Evolutionary conservation across 2,113 vertebrate genomes (phyloP), one percentile per base, ranked within the genome.

Genomic region (Chauna torquata): DNA sequence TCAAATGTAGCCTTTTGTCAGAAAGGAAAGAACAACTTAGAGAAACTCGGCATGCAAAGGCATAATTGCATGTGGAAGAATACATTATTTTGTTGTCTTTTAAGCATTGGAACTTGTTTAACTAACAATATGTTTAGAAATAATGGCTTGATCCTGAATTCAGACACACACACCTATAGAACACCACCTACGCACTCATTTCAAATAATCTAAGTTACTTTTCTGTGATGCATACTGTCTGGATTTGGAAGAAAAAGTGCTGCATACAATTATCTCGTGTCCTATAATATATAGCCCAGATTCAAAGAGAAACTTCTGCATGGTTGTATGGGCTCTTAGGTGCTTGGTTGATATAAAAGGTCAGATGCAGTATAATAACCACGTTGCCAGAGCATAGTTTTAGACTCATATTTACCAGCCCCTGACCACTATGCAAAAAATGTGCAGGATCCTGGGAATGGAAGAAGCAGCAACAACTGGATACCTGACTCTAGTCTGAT

Each of bases 221-320:
- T 38, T 34, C 23, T 69, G 4, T 88, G 14, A 9, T 47, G 7
- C 19, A 9, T 18, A 6, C 20, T 4, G 68, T 45, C 16, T 10
- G 27, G 15, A 58, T 75, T 75, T 75, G 13, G 54, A 86, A 71
- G 45, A 22, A 13, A 49, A 22, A 45, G 62, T 70, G 11, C 6
- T 58, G 12, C 11, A 19, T 50, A 7, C 0, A 1, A 16, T 54
- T 75, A 24, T 8, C 11, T 74, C 12, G 5, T 36, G 16, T 61
- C 12, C 10, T 83, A 3, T 22, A 66, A 85, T 11, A 50, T 22
- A 68, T 23, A 58, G 5, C 16, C 8, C 18, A 9, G 47, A 76
- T 55, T 71, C 18, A 55, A 44, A n/a, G 5, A 23, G n/a, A 79
- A 87, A 42, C 2, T 28, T 85, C 25, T 4, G 1, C 40, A 11